These are phyloP conservation scores for Nasua narica DNA, from an alignment of 2,797 vertebrate species.

Conservation along the genomic window DNA sequence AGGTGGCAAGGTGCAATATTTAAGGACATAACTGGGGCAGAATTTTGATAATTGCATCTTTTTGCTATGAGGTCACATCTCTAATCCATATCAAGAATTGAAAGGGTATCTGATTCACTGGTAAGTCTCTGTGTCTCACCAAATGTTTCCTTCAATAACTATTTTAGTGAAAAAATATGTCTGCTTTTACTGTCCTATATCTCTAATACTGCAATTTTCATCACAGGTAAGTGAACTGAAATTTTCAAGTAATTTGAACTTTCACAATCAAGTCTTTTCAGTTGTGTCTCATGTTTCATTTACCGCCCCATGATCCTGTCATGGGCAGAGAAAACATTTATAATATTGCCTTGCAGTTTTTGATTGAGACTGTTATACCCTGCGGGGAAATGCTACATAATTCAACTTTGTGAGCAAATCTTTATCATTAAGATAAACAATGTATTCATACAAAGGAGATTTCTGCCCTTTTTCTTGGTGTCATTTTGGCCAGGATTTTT, in stretches of 20 bases:
- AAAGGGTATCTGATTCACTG: neutral
- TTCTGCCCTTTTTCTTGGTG: neutral
- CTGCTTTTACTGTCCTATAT: neutral
- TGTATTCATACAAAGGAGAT: neutral
- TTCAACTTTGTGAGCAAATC: neutral
- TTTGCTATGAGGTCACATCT: neutral
- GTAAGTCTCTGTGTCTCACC: neutral
- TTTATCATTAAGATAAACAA: neutral
- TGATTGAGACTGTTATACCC: neutral
- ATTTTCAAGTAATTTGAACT: neutral
- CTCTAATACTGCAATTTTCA: conserved; percentile 29
- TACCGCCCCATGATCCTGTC: neutral
- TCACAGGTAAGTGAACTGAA: conserved; percentile 10
- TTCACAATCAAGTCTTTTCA: neutral
- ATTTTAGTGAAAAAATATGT: neutral
- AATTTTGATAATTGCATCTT: neutral
- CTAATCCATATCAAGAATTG: neutral
- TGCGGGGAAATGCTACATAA: neutral
- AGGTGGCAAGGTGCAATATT: neutral
- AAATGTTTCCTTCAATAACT: neutral
- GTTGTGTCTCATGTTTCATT: neutral
- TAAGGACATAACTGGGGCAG: neutral
- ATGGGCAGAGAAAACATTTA: neutral
- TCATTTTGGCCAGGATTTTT: neutral
- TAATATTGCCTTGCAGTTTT: neutral